These are phyloP conservation scores for Synergus laeviventris DNA, from an alignment of 2,888 invertebrate genomes.

Conservation along the genomic window DNA sequence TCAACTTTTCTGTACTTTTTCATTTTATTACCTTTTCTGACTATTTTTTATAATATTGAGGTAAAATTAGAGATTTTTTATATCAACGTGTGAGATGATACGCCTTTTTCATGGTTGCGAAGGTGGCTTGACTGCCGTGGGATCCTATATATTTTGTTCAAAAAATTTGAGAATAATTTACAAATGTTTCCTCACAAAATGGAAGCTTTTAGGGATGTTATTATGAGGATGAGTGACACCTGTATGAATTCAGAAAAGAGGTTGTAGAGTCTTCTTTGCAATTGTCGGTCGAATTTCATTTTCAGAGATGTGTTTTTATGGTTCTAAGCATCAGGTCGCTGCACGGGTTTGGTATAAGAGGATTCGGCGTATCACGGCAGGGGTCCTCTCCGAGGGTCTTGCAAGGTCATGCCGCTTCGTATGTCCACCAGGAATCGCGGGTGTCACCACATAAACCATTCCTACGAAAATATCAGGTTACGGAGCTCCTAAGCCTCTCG, in stretches of 20 bases:
- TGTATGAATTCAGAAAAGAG: not conserved
- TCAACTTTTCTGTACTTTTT: too few relatives aligned
- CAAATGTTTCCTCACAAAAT: not conserved
- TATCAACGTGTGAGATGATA: too few relatives aligned
- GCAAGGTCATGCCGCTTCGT: slow-evolving; percentile 62
- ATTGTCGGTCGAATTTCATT: slow-evolving; percentile 10
- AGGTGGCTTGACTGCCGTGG: too few relatives aligned
- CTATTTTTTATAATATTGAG: too few relatives aligned
- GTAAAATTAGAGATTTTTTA: too few relatives aligned
- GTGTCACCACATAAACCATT: slow-evolving; percentile 75
- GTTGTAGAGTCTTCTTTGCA: not conserved
- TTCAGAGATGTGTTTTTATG: slow-evolving; percentile 66
- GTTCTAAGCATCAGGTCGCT: slow-evolving; percentile 59
- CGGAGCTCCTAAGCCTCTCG: slow-evolving; percentile 48
- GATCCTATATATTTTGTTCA: not conserved
- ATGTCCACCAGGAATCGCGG: slow-evolving; percentile 66
- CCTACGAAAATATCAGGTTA: slow-evolving; percentile 57
- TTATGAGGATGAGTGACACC: slow-evolving; percentile 17
- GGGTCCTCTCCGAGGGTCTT: slow-evolving; percentile 61
- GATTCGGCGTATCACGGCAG: slow-evolving; percentile 70
- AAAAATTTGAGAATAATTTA: not conserved
- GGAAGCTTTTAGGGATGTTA: not conserved
- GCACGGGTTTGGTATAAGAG: slow-evolving; percentile 62
- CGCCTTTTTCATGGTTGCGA: too few relatives aligned
- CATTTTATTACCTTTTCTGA: too few relatives aligned